Conservation (phyloP, 2,888 invertebrate species). For the Morpho deidamia region DNA sequence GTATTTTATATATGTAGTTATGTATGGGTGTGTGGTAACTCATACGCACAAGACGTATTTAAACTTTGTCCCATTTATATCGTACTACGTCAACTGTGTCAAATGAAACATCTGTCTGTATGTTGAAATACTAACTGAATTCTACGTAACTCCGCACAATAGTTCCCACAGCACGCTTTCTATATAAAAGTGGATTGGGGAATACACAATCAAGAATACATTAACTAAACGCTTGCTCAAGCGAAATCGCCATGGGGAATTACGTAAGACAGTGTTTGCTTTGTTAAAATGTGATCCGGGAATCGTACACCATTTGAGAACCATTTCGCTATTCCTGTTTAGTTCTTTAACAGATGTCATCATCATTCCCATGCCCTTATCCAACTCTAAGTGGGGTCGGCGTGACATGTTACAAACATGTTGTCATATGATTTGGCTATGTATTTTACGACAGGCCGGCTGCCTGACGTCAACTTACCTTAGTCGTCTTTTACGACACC, state of each 20-base stretch:
- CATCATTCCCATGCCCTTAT: too few species aligned
- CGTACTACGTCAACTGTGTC: conserved; percentile 11
- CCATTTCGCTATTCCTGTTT: too few species aligned
- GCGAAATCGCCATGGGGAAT: conserved; percentile 10
- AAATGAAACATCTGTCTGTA: conserved; percentile 7
- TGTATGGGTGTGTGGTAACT: too few species aligned
- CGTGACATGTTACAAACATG: too few species aligned
- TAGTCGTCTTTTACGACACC: too few species aligned
- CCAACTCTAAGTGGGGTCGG: too few species aligned
- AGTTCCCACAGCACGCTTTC: conserved; percentile 43
- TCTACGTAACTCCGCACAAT: conserved; percentile 26
- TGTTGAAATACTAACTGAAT: conserved; percentile 15
- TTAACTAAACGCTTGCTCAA: conserved; percentile 26
- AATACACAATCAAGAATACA: conserved; percentile 41
- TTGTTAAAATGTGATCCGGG: conserved; percentile 7
- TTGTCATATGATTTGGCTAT: too few species aligned
- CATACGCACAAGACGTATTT: background rate
- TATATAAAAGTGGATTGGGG: conserved; percentile 35
- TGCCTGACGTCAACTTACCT: too few species aligned
- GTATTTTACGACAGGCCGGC: too few species aligned
- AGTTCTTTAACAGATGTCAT: background rate
- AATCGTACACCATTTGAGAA: too few species aligned
- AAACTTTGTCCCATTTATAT: conserved; percentile 10
- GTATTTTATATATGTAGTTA: too few species aligned
- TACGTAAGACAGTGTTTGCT: background rate